Evolutionary conservation across 1,140 invertebrate genomes (phyloP).

Genomic region (Drosophila saltans): DNA sequence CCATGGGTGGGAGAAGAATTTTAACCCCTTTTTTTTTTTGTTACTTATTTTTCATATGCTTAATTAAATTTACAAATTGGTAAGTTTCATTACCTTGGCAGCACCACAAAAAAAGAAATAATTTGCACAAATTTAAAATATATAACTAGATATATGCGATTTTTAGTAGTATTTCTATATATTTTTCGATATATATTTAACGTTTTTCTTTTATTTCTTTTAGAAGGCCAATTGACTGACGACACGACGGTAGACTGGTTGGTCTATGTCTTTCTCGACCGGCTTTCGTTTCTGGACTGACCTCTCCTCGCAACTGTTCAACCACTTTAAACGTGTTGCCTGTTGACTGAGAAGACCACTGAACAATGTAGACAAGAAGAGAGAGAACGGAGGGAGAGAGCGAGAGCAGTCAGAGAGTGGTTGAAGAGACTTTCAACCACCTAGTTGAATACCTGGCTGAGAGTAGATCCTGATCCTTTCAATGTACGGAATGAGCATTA

Average conservation of each 20-base stretch:
- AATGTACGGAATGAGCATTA: not conserved
- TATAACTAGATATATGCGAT: not conserved
- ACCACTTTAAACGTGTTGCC: slow-evolving; percentile 13
- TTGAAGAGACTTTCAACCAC: slow-evolving; percentile 13
- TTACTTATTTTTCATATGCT: slow-evolving; percentile 1
- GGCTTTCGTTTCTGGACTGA: slow-evolving; percentile 10
- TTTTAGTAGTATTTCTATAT: not conserved
- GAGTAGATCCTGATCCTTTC: slow-evolving; percentile 1
- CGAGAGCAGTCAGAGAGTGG: not conserved
- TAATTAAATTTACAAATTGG: slow-evolving; percentile 8
- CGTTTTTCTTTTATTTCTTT: not conserved
- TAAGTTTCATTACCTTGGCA: not conserved
- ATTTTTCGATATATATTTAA: not conserved
- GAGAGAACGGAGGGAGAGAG: not conserved
- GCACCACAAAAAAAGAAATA: not conserved
- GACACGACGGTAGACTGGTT: not conserved
- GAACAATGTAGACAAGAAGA: not conserved
- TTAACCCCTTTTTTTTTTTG: slow-evolving; percentile 2
- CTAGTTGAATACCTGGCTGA: not conserved
- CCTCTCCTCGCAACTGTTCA: not conserved
- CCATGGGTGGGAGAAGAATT: not conserved
- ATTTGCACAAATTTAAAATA: not conserved
- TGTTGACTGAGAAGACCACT: slow-evolving; percentile 3
- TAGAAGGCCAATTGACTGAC: not conserved
- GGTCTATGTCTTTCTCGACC: slow-evolving; percentile 7